These are phyloP conservation scores for Drosophila koepferae DNA, from an alignment of 2,888 invertebrate species.

Conservation along the genomic window DNA sequence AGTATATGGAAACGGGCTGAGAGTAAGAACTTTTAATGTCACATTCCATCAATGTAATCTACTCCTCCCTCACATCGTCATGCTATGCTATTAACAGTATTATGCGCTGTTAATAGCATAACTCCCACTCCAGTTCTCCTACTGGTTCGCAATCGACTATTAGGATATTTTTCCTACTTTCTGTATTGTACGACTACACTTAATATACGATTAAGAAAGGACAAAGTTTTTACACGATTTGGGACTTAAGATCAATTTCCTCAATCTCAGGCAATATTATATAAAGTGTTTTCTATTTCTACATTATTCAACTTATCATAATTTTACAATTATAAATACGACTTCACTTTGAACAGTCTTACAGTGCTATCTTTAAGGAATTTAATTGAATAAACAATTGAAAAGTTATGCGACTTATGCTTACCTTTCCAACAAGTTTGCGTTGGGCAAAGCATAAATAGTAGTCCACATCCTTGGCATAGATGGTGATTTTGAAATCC, in stretches of 20 bases:
- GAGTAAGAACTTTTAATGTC: neutral
- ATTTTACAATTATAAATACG: no score
- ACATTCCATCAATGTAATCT: no score
- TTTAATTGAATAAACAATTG: neutral
- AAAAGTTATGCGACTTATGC: slow-evolving; percentile 17
- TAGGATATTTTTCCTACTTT: no score
- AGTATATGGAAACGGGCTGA: neutral
- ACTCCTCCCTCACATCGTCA: no score
- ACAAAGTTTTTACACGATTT: no score
- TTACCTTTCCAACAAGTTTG: slow-evolving; percentile 83
- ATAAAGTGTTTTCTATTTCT: neutral
- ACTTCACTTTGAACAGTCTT: neutral
- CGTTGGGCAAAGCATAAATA: slow-evolving; percentile 83
- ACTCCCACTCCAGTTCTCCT: no score
- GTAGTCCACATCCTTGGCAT: slow-evolving; percentile 81
- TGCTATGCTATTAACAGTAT: no score
- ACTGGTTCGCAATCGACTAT: no score
- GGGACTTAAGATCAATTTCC: neutral
- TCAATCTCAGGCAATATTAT: neutral
- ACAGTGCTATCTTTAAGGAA: neutral
- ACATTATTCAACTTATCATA: neutral
- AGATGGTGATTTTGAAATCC: slow-evolving; percentile 83
- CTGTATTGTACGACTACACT: no score
- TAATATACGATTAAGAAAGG: no score
- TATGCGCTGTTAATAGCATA: no score